phyloP scores from a whole-genome alignment of 2,888 invertebrate genomes.

The Colletes collaris region DNA sequence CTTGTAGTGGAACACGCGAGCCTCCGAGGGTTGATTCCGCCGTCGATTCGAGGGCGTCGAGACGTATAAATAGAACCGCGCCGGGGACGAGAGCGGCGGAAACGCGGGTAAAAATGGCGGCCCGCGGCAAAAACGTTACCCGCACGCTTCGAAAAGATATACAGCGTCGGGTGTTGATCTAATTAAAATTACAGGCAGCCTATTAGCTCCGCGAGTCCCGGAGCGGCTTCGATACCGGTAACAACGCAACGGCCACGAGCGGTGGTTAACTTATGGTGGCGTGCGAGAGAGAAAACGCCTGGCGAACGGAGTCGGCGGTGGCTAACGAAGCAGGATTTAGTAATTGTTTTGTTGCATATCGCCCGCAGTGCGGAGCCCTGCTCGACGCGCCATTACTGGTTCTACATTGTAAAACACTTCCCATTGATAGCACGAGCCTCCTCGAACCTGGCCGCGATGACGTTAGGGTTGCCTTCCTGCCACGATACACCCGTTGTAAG shows the following conservation, averaged over 20 bases:
- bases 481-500: slow-evolving; percentile 16
- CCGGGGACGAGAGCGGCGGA: not conserved
- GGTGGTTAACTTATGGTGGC: slow-evolving; percentile 64
- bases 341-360: slow-evolving; percentile 74
- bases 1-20: slow-evolving; percentile 10
- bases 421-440: slow-evolving; percentile 71
- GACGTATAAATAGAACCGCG: slow-evolving; percentile 46
- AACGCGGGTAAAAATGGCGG: not conserved
- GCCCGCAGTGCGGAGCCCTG: slow-evolving; percentile 50
- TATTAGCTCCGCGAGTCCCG: slow-evolving; percentile 59
- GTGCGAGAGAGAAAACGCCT: slow-evolving; percentile 50
- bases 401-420: slow-evolving; percentile 76
- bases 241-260: slow-evolving; percentile 53
- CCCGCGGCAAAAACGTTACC: slow-evolving; percentile 21
- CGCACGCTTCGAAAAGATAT: slow-evolving; percentile 52
- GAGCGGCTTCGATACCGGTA: slow-evolving; percentile 58
- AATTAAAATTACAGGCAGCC: slow-evolving; percentile 67
- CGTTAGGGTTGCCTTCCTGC: slow-evolving; percentile 25
- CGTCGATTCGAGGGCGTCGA: not conserved
- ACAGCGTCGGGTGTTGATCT: slow-evolving; percentile 66
- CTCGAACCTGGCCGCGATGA: slow-evolving; percentile 43
- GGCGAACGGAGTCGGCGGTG: slow-evolving; percentile 32
- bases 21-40: slow-evolving; percentile 15
- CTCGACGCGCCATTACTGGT: slow-evolving; percentile 69
- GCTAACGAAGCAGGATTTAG: slow-evolving; percentile 72